phyloP scores from a whole-genome alignment of 2,888 invertebrate species.

The Rhyacophila evoluta region DNA sequence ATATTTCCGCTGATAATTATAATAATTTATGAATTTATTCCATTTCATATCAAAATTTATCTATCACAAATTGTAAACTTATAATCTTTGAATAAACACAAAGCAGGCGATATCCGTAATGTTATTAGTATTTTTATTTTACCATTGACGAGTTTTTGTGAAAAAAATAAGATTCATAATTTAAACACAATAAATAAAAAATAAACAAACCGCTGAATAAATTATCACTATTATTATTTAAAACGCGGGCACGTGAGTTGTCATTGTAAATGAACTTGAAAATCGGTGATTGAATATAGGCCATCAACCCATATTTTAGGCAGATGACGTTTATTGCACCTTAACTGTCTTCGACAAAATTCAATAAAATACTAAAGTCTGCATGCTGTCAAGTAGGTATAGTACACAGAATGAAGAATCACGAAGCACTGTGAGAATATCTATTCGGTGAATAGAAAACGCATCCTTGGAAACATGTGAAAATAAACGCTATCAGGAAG shows the following conservation, averaged over 20 bases:
- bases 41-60: no score
- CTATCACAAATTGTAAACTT: no score
- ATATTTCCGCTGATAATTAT: no score
- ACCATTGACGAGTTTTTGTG: no score
- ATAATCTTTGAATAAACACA: no score
- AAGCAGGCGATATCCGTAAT: no score
- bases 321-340: not conserved
- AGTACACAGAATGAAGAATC: not conserved
- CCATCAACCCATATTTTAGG: conserved; percentile 16
- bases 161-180: not conserved
- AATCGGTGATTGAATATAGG: conserved; percentile 1
- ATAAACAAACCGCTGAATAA: not conserved
- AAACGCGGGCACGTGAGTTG: conserved; percentile 4
- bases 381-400: not conserved
- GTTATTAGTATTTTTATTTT: no score
- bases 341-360: not conserved
- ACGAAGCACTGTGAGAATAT: not conserved
- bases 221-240: not conserved
- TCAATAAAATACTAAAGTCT: not conserved
- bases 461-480: conserved; percentile 41
- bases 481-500: conserved; percentile 46
- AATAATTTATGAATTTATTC: no score
- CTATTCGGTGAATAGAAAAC: conserved; percentile 22
- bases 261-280: conserved; percentile 22
- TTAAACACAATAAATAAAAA: not conserved